Conservation (phyloP, 2,113 vertebrate species). For the Phainopepla nitens region DNA sequence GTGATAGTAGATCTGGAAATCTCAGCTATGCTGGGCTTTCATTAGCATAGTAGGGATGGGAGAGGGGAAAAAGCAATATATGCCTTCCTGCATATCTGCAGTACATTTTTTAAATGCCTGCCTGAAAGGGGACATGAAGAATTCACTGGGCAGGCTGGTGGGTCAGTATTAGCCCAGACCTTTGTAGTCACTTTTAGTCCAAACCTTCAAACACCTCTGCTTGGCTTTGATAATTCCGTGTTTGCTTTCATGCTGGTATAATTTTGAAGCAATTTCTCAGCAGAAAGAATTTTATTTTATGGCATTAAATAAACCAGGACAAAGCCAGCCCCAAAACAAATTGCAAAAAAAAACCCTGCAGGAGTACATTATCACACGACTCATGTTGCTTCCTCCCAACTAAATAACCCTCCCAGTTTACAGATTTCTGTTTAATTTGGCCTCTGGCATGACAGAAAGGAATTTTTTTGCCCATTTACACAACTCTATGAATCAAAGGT, state of each 20-base stretch:
- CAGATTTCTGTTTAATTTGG: constrained; percentile 67
- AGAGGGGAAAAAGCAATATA: not conserved
- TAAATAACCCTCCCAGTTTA: constrained; percentile 24
- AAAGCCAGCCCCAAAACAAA: not conserved
- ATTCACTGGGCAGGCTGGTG: not conserved
- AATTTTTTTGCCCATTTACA: constrained; percentile 75
- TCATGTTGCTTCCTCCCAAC: constrained; percentile 42
- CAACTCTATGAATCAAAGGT: constrained; percentile 77
- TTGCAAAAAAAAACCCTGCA: constrained; percentile 15
- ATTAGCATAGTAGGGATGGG: not conserved
- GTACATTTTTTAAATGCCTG: constrained; percentile 51
- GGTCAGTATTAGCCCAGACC: not conserved
- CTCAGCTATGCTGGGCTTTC: constrained; percentile 6
- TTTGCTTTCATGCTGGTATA: not conserved
- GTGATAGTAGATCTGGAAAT: constrained; percentile 5
- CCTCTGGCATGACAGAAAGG: constrained; percentile 74
- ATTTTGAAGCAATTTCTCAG: not conserved
- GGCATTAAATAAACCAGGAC: constrained; percentile 1
- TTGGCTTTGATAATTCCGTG: not conserved
- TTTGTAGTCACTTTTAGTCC: not conserved
- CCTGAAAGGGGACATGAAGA: constrained; percentile 28
- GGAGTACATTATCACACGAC: constrained; percentile 66
- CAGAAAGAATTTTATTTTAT: not conserved
- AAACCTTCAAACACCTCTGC: not conserved
- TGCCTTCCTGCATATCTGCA: constrained; percentile 39